These are phyloP conservation scores for Oncorhynchus nerka DNA, from an alignment of 2,113 vertebrate genomes.

Conservation along the genomic window DNA sequence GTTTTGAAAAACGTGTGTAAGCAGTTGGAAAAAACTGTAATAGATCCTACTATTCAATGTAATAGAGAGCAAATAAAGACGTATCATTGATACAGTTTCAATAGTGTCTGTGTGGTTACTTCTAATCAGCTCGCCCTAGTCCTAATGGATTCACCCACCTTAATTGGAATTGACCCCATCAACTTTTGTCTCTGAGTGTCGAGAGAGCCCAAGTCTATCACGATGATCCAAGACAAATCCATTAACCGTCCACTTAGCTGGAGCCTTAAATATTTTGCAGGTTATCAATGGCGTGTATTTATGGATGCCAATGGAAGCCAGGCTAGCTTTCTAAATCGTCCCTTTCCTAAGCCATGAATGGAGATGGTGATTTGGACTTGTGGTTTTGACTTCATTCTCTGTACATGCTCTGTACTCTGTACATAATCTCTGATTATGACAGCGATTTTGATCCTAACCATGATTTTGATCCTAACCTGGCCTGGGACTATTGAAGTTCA, in stretches of 20 bases:
- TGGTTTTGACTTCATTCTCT: too few species aligned
- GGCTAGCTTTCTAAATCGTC: too few species aligned
- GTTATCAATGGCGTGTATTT: constrained; percentile 40
- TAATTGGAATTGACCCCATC: constrained; percentile 17
- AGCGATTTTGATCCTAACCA: too few species aligned
- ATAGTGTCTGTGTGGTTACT: neutral
- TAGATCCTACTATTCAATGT: neutral
- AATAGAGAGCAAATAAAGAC: neutral
- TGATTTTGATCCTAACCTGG: too few species aligned
- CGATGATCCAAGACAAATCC: constrained; percentile 14
- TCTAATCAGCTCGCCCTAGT: constrained; percentile 8
- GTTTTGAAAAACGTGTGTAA: too few species aligned
- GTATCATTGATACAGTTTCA: neutral
- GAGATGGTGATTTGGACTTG: too few species aligned
- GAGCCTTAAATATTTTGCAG: constrained; percentile 41
- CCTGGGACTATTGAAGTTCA: too few species aligned
- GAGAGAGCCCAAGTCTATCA: constrained; percentile 5
- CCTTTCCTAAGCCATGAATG: too few species aligned
- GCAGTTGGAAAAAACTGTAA: neutral
- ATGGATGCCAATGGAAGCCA: too few species aligned
- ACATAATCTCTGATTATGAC: too few species aligned
- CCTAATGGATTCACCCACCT: constrained; percentile 7
- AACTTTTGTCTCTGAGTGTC: constrained; percentile 24
- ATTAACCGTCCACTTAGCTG: constrained; percentile 40
- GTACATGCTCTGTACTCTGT: too few species aligned